phyloP scores from a whole-genome alignment of 2,888 invertebrate genomes.

The Callosobruchus maculatus region DNA sequence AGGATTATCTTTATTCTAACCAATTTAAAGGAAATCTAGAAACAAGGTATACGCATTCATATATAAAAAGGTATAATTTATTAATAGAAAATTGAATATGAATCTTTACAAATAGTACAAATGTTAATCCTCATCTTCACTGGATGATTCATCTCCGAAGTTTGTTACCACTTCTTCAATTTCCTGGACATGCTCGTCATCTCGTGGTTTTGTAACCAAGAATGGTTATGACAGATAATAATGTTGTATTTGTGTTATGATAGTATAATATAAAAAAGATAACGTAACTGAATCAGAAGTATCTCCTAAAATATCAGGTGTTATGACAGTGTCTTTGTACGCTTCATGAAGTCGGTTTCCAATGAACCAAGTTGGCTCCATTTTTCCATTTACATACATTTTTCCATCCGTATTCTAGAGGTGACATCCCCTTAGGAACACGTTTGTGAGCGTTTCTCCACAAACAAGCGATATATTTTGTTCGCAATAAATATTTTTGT shows the following conservation, averaged over 20 bases:
- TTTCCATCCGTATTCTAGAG: background rate
- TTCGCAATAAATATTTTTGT: no score
- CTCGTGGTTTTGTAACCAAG: constrained; percentile 1
- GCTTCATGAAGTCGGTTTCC: constrained; percentile 27
- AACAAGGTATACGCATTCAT: background rate
- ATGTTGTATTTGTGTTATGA: constrained; percentile 5
- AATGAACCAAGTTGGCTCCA: no score
- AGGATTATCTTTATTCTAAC: background rate
- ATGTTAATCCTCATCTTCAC: background rate
- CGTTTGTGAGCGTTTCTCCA: no score
- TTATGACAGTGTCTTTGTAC: constrained; percentile 29
- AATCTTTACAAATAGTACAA: no score
- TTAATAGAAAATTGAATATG: constrained; percentile 2
- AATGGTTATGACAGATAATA: constrained; percentile 3
- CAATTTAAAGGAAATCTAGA: background rate
- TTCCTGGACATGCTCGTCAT: no score
- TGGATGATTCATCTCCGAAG: background rate
- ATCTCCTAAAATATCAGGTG: constrained; percentile 25
- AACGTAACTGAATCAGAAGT: constrained; percentile 7
- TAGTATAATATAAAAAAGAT: background rate
- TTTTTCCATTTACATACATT: constrained; percentile 12
- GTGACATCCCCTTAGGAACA: no score
- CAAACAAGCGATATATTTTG: no score
- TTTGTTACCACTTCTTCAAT: no score
- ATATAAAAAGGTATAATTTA: constrained; percentile 4